These are phyloP conservation scores for Anthoscopus minutus DNA, from an alignment of 2,113 vertebrate species.

Conservation along the genomic window DNA sequence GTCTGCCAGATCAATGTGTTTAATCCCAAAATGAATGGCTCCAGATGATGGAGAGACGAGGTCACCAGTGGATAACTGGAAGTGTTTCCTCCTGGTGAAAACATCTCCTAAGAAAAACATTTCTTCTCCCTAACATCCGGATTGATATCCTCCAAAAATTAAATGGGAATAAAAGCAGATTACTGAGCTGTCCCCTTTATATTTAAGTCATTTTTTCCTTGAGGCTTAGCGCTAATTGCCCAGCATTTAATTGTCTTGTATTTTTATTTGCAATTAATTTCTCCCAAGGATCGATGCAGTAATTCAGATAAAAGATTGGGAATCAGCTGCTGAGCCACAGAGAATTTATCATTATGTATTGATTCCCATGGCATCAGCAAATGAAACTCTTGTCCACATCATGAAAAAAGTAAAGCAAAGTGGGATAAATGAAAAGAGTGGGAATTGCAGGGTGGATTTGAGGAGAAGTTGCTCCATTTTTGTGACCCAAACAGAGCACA, in stretches of 20 bases:
- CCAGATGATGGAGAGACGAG: not conserved
- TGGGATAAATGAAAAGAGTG: not conserved
- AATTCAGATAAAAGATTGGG: constrained; percentile 23
- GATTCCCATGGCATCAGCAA: not conserved
- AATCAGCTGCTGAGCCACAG: not conserved
- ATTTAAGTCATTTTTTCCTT: not conserved
- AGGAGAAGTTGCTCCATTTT: not conserved
- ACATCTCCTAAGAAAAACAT: not conserved
- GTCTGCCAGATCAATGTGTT: not conserved
- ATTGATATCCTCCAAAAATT: not conserved
- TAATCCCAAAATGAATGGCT: not conserved
- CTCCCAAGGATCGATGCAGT: not conserved
- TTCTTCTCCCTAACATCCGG: not conserved
- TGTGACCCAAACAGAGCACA: not conserved
- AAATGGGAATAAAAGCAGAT: not conserved
- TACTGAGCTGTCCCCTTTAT: not conserved
- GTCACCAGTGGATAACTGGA: not conserved
- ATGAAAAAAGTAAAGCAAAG: not conserved
- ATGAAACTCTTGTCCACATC: not conserved
- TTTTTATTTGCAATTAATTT: constrained; percentile 48
- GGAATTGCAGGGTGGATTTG: not conserved
- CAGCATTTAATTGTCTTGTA: constrained; percentile 18
- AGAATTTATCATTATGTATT: not conserved
- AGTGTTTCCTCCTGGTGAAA: not conserved
- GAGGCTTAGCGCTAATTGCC: not conserved